Base-by-base conservation (phyloP, 2,888 invertebrate genomes). In the Netelia virgata region DNA sequence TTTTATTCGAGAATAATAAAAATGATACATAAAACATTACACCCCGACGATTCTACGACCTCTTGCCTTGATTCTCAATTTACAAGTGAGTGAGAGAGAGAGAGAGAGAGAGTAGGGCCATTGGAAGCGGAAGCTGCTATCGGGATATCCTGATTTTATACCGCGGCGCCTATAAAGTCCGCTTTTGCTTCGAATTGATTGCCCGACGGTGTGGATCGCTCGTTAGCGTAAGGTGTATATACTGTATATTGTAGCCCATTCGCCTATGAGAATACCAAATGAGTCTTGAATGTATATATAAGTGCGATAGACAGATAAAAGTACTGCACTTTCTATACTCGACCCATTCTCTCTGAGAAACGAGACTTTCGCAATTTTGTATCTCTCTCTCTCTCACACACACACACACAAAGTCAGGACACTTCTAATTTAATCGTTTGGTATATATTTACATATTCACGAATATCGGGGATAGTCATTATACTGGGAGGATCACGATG, bases 21-120 rank as follows among this genome's bases (percentile, higher is more conserved):
- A 82, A 53, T 73, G 73, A 78, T 78, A 73, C 68, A 82, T 82
- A 78, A 78, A 78, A 82, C 77, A 77, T 78, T 47, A 69, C 23
- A 11, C 20, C 50, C 47, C 61, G 28, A 57, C 23, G 18, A 50
- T 70, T 16, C 68, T 68, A 18, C 68, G 72, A 77, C 66, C 77
- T 82, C 41, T 72, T 20, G 61, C 66, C 55, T 20, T 6, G 64
- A 66, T 75, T 5, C 53, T 64, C 64, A 36, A 55, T n/a, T 41
- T 14, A 47, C 18, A 55, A n/a, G 50, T 16, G 23, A 11, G 20
- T 16, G 14, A 23, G 41, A n/a, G 53, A 36, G 6, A 20, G 36
- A 53, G 47, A 36, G 53, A 41, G 9, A n/a, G 53, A 28, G 20
- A 57, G 20, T 20, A 59, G 41, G 50, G n/a, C 41, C 66, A 76